Evolutionary conservation across 2,113 vertebrate genomes (phyloP), one percentile per base, ranked within the genome.

Genomic region (Urocynchramus pylzowi): DNA sequence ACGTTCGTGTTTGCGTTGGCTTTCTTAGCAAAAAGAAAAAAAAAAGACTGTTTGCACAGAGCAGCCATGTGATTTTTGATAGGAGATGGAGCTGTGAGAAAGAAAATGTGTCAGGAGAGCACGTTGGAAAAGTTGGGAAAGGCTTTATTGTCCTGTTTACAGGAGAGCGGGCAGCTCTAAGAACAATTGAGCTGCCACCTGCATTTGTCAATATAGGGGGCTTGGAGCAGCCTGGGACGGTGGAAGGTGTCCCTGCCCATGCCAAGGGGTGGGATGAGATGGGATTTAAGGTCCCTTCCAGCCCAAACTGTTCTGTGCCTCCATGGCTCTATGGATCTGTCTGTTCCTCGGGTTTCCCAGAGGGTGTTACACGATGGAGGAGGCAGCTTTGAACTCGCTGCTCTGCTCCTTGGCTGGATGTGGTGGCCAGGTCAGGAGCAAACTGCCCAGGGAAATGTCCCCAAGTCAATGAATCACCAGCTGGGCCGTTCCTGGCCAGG

Each of bases 401-500:
- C 47, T 35, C 52, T 30, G 63, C 50, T 23, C 54, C 54, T 42
- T 1, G 52, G 53, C 3, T 11, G 59, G 37, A 11, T 5, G 53
- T 23, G 78, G 30, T 2, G 26, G 63, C 49, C 17, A 4, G 59
- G n/a, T 41, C 69, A 64, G 78, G 22, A 49, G 19, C 56, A n/a
- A 53, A 44, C 44, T 21, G 74, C 69, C 5, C 42, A n/a, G 60
- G 86, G 54, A 37, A 81, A 47, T 8, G 50, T 65, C 47, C 75
- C 45, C 2, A 6, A 11, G 89, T 94, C 89, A 95, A 86, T 96
- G 94, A 95, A 26, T 95, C 83, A 92, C 94, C 16, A 75, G 75
- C 61, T 24, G 26, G 20, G 50, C 74, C 45, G 30, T 84, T 84
- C 39, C 33, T 17, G 87, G 13, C 93, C 70, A 18, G 7, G 41